Conservation (phyloP, 1,140 invertebrate genomes). For the Carcinoscorpius rotundicauda region DNA sequence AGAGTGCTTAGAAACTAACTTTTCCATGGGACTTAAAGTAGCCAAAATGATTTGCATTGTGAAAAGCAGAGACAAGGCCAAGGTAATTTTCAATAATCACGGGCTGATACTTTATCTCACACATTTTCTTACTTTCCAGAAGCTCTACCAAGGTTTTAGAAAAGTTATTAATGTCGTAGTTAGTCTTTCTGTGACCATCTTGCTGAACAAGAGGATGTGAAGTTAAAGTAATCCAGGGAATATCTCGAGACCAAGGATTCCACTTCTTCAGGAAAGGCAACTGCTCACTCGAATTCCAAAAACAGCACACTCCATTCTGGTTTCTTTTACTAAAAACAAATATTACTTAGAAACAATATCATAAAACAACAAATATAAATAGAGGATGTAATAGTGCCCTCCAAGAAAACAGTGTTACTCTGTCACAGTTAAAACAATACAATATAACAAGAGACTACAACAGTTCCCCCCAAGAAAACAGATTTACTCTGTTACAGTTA, state of each 20-base stretch:
- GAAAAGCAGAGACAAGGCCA: constrained; percentile 60
- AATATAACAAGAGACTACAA: too few relatives aligned
- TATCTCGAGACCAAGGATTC: constrained; percentile 67
- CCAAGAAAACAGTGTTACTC: too few relatives aligned
- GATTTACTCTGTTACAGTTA: too few relatives aligned
- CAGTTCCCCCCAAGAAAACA: too few relatives aligned
- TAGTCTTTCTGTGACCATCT: neutral
- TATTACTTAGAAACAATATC: too few relatives aligned
- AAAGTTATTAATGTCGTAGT: neutral
- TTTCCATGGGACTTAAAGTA: constrained; percentile 75
- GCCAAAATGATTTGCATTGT: constrained; percentile 66
- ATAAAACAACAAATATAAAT: too few relatives aligned
- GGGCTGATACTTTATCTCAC: constrained; percentile 47
- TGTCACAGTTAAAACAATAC: too few relatives aligned
- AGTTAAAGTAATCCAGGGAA: constrained; percentile 61
- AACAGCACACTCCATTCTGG: constrained; percentile 53
- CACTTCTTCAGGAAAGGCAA: constrained; percentile 55
- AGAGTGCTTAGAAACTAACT: constrained; percentile 56
- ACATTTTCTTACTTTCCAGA: constrained; percentile 1
- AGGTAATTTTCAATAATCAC: constrained; percentile 68
- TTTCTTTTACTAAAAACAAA: constrained; percentile 23
- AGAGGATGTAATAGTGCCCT: too few relatives aligned
- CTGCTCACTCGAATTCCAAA: constrained; percentile 59
- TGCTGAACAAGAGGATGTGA: constrained; percentile 57
- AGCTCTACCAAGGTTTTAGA: neutral